Conservation (phyloP, 2,888 invertebrate genomes). For the Schizotus pectinicornis region DNA sequence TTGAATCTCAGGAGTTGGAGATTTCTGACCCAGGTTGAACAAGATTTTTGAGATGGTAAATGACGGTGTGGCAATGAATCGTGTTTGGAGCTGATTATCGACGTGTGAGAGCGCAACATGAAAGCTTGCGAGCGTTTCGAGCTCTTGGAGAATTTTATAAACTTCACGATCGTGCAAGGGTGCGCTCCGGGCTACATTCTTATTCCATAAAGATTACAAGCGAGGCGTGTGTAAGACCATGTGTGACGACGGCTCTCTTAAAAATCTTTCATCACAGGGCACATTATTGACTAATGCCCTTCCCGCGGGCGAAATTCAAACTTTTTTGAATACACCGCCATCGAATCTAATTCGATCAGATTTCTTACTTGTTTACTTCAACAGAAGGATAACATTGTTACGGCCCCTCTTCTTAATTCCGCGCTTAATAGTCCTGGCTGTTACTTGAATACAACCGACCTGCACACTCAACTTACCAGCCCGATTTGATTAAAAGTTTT, state of each 20-base stretch:
- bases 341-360: slow-evolving; percentile 40
- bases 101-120: too few species aligned
- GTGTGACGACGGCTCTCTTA: slow-evolving; percentile 30
- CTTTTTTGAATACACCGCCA: slow-evolving; percentile 1
- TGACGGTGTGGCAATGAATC: too few species aligned
- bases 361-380: slow-evolving; percentile 50
- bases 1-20: too few species aligned
- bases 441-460: slow-evolving; percentile 40
- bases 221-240: slow-evolving; percentile 44
- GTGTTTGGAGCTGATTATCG: too few species aligned
- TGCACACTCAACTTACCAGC: slow-evolving; percentile 30
- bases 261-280: slow-evolving; percentile 13
- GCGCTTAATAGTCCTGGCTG: slow-evolving; percentile 39
- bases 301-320: neutral
- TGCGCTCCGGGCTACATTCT: slow-evolving; percentile 42
- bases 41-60: too few species aligned
- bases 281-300: slow-evolving; percentile 2
- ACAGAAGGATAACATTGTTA: slow-evolving; percentile 49
- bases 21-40: too few species aligned
- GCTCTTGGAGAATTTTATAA: neutral
- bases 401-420: slow-evolving; percentile 49
- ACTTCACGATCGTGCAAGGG: slow-evolving; percentile 10
- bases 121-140: too few species aligned
- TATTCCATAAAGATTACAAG: slow-evolving; percentile 56
- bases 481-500: slow-evolving; percentile 56